These are phyloP conservation scores for Petrolisthes manimaculis DNA, from an alignment of 2,888 invertebrate species.

Conservation along the genomic window DNA sequence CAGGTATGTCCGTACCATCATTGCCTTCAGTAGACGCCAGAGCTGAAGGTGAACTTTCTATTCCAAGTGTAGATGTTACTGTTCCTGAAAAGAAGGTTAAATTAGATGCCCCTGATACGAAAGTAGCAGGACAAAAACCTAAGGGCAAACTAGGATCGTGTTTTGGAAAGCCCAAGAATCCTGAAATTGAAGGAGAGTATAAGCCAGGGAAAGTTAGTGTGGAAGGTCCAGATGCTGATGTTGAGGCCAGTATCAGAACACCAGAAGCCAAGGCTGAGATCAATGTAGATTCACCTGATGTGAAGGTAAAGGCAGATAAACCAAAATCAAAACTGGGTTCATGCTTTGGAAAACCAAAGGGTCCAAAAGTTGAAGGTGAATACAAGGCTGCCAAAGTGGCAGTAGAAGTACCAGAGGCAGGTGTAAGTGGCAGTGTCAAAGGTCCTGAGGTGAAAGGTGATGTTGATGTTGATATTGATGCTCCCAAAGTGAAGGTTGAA, in stretches of 20 bases:
- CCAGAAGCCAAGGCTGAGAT: conserved; percentile 21
- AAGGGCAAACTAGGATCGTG: conserved; percentile 43
- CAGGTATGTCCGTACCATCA: not conserved
- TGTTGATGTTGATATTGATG: conserved; percentile 5
- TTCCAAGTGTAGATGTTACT: conserved; percentile 12
- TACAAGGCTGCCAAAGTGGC: conserved; percentile 31
- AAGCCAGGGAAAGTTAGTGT: conserved; percentile 34
- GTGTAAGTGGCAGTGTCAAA: conserved; percentile 1
- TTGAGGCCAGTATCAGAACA: not conserved
- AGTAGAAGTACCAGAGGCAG: conserved; percentile 27
- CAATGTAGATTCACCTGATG: conserved; percentile 23
- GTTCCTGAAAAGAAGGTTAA: conserved; percentile 22
- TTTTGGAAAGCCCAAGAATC: conserved; percentile 41
- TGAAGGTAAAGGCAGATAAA: conserved; percentile 34
- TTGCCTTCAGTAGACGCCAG: not conserved
- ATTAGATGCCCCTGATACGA: conserved; percentile 4
- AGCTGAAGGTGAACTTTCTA: conserved; percentile 30
- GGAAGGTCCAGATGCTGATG: conserved; percentile 13
- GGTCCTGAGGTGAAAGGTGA: conserved; percentile 36
- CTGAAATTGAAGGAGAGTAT: conserved; percentile 39
- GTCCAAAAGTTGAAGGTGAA: conserved; percentile 35
- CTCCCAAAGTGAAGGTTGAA: conserved; percentile 28
- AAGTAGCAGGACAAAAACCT: conserved; percentile 30
- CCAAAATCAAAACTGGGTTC: conserved; percentile 38
- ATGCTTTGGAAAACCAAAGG: conserved; percentile 48